These are phyloP conservation scores for Drosophila sordidapex DNA, from an alignment of 2,888 invertebrate genomes.

Conservation along the genomic window DNA sequence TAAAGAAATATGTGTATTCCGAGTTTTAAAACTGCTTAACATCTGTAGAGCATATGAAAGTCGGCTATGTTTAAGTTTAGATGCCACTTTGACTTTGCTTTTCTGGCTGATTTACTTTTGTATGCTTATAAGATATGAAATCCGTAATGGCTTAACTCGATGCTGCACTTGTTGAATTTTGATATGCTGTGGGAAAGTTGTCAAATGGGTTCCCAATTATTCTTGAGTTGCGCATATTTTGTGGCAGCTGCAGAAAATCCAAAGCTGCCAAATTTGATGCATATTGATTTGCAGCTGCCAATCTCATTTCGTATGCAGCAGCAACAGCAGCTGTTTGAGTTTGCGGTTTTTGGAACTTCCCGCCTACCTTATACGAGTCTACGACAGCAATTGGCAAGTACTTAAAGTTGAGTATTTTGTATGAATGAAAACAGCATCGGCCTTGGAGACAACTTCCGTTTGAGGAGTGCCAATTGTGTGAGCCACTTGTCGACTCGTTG, in stretches of 20 bases:
- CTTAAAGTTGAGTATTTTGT: slow-evolving; percentile 32
- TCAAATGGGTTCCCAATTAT: slow-evolving; percentile 34
- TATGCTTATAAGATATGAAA: slow-evolving; percentile 38
- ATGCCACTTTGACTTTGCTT: neutral
- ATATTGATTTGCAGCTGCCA: slow-evolving; percentile 37
- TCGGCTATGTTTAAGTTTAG: neutral
- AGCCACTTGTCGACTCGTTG: slow-evolving; percentile 41
- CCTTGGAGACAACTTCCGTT: slow-evolving; percentile 68
- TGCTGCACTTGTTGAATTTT: slow-evolving; percentile 64
- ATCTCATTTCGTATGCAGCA: slow-evolving; percentile 58
- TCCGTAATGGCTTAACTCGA: slow-evolving; percentile 36
- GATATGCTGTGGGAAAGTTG: slow-evolving; percentile 67
- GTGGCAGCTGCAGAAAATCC: slow-evolving; percentile 31
- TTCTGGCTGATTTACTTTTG: slow-evolving; percentile 40
- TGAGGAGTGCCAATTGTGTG: slow-evolving; percentile 53
- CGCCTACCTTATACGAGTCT: neutral
- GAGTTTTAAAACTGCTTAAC: neutral
- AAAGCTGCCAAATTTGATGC: slow-evolving; percentile 13
- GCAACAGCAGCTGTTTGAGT: slow-evolving; percentile 27
- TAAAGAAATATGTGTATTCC: neutral
- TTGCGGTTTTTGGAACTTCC: slow-evolving; percentile 2
- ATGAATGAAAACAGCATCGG: slow-evolving; percentile 8
- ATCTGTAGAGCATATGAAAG: slow-evolving; percentile 1
- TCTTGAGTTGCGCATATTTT: slow-evolving; percentile 25
- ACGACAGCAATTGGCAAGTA: slow-evolving; percentile 59